These are phyloP conservation scores for Nibea coibor DNA, from an alignment of 2,113 vertebrate species.

Conservation along the genomic window DNA sequence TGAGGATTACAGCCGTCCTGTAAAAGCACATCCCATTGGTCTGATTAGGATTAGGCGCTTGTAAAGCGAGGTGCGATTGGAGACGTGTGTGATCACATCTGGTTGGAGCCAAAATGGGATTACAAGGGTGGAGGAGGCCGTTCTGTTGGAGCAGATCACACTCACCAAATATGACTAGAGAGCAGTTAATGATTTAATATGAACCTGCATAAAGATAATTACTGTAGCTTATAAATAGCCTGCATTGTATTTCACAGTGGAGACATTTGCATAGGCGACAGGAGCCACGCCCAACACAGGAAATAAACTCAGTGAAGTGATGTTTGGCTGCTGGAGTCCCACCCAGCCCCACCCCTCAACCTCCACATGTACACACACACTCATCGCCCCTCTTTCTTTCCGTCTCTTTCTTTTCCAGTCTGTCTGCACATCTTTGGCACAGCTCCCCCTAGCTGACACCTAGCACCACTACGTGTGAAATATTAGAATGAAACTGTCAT, in stretches of 20 bases:
- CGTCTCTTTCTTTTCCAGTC: background rate
- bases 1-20: conserved; percentile 19
- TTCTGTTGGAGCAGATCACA: conserved; percentile 10
- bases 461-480: background rate
- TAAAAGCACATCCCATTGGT: conserved; percentile 59
- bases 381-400: background rate
- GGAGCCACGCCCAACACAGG: background rate
- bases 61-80: conserved; percentile 23
- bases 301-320: background rate
- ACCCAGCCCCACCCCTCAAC: background rate
- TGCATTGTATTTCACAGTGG: background rate
- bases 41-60: conserved; percentile 27
- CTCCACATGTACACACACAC: background rate
- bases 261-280: too few relatives aligned
- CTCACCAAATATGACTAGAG: background rate
- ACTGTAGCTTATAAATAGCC: background rate
- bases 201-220: background rate
- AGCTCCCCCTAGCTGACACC: background rate
- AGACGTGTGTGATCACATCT: conserved; percentile 22
- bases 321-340: background rate
- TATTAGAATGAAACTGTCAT: background rate
- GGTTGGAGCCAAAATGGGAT: conserved; percentile 15
- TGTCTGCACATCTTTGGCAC: background rate
- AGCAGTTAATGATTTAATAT: background rate
- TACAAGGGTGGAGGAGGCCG: background rate